These are phyloP conservation scores for Trissolcus brochymenae DNA, from an alignment of 2,888 invertebrate genomes.

Conservation along the genomic window DNA sequence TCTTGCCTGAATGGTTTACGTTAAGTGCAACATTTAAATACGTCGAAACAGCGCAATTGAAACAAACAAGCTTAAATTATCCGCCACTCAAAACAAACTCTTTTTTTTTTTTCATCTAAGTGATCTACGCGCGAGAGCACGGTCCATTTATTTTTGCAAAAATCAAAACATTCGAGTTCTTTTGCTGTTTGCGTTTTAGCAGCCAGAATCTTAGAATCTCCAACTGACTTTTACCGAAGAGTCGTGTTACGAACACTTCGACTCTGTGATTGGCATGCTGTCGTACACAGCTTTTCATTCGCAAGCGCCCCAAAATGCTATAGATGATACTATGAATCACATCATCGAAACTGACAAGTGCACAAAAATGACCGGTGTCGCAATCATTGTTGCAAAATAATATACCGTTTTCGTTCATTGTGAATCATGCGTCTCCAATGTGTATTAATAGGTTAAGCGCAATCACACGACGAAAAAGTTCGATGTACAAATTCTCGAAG, in stretches of 20 bases:
- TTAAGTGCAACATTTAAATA: not conserved
- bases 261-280: slow-evolving; percentile 44
- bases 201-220: not conserved
- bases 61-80: not conserved
- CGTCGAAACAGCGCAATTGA: not conserved
- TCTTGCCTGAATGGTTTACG: not conserved
- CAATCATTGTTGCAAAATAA: slow-evolving; percentile 59
- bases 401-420: slow-evolving; percentile 57
- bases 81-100: not conserved
- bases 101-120: not conserved
- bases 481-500: no score
- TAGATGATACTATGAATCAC: slow-evolving; percentile 53
- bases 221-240: not conserved
- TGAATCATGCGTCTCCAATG: slow-evolving; percentile 42
- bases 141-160: slow-evolving; percentile 6
- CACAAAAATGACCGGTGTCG: slow-evolving; percentile 54
- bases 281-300: slow-evolving; percentile 40
- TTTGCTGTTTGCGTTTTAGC: slow-evolving; percentile 12
- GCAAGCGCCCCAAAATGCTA: slow-evolving; percentile 46
- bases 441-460: slow-evolving; percentile 54
- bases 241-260: not conserved
- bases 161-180: slow-evolving; percentile 5
- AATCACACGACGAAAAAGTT: slow-evolving; percentile 16
- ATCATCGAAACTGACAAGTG: slow-evolving; percentile 46
- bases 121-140: not conserved